Evolutionary conservation across 2,797 vertebrate genomes (phyloP).

Genomic region (Gymnocypris eckloni): DNA sequence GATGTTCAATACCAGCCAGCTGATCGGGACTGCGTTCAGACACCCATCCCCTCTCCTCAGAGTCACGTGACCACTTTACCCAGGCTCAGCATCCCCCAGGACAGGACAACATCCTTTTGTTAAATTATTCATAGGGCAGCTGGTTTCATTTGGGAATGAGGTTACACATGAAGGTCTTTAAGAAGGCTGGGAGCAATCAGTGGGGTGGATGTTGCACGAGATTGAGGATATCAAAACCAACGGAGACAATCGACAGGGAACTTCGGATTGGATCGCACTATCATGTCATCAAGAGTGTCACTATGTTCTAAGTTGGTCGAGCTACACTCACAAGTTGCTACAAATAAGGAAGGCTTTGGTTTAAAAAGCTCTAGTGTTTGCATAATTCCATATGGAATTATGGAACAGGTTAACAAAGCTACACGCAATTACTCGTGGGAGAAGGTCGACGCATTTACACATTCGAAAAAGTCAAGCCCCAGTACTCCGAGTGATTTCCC

Average conservation of each 20-base stretch:
- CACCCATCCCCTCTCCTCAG: conserved; percentile 8
- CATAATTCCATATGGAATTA: conserved; percentile 18
- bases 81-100: conserved; percentile 35
- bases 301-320: not conserved
- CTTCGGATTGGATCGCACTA: not conserved
- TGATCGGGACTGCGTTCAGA: conserved; percentile 24
- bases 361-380: conserved; percentile 26
- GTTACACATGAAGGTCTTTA: conserved; percentile 50
- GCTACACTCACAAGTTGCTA: conserved; percentile 12
- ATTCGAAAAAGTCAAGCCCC: conserved; percentile 15
- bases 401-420: conserved; percentile 43
- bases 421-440: conserved; percentile 23
- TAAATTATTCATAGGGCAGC: conserved; percentile 61
- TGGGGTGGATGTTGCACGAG: conserved; percentile 39
- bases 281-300: conserved; percentile 41
- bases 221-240: conserved; percentile 26
- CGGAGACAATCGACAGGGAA: conserved; percentile 11
- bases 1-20: conserved; percentile 40
- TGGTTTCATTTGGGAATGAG: conserved; percentile 60
- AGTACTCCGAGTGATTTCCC: conserved; percentile 63
- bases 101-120: conserved; percentile 45
- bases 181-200: conserved; percentile 60
- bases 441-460: conserved; percentile 27
- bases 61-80: conserved; percentile 33
- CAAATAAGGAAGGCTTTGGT: conserved; percentile 18